Evolutionary conservation across 2,797 vertebrate genomes (phyloP).

Genomic region (Prionace glauca): DNA sequence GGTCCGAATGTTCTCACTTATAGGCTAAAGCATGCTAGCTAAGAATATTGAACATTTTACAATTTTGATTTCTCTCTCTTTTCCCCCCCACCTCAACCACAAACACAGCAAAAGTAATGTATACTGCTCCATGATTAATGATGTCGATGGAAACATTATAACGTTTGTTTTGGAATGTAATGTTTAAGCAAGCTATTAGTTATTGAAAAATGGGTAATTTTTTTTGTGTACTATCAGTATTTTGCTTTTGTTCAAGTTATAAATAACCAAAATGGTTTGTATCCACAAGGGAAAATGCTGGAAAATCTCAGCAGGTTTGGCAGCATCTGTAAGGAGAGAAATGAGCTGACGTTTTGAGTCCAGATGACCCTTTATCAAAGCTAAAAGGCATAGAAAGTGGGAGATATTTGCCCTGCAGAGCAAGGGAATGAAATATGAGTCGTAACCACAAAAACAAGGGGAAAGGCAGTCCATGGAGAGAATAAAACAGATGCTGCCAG

Average conservation of each 20-base stretch:
- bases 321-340: too few relatives aligned
- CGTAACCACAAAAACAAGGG: too few relatives aligned
- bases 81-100: too few relatives aligned
- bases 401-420: too few relatives aligned
- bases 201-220: not conserved
- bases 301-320: too few relatives aligned
- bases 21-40: not conserved
- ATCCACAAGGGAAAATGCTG: not conserved
- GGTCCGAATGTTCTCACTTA: not conserved
- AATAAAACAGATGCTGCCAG: too few relatives aligned
- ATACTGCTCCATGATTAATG: not conserved
- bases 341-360: too few relatives aligned
- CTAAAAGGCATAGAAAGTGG: too few relatives aligned
- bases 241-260: not conserved
- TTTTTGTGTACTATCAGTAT: not conserved
- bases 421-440: too few relatives aligned
- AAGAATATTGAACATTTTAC: not conserved
- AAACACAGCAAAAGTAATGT: not conserved
- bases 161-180: not conserved
- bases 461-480: too few relatives aligned
- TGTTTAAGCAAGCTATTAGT: not conserved
- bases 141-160: too few relatives aligned
- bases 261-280: not conserved
- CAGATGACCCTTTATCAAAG: too few relatives aligned
- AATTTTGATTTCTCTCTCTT: not conserved